Evolutionary conservation across 2,888 invertebrate genomes (phyloP).

Genomic region (Allophyes oxyacanthae): DNA sequence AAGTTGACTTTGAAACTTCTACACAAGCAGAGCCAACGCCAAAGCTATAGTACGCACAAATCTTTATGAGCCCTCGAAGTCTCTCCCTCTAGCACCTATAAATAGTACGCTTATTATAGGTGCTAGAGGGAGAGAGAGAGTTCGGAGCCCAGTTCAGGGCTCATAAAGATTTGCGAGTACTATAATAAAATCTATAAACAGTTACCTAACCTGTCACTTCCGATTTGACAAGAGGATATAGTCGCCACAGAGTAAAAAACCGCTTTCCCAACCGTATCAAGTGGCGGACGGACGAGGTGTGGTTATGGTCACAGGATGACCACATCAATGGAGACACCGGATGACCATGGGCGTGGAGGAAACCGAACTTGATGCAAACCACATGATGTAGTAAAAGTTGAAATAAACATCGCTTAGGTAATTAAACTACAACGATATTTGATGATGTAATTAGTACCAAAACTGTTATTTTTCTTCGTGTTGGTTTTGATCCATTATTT

Average conservation of each 20-base stretch:
- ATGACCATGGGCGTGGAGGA: slow-evolving; percentile 37
- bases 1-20: too few relatives aligned
- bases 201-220: slow-evolving; percentile 27
- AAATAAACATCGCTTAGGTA: not conserved
- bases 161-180: too few relatives aligned
- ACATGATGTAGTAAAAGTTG: slow-evolving; percentile 2
- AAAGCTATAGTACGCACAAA: too few relatives aligned
- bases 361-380: slow-evolving; percentile 41
- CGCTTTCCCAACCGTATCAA: slow-evolving; percentile 47
- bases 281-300: slow-evolving; percentile 47
- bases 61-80: too few relatives aligned
- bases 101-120: too few relatives aligned
- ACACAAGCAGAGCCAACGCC: too few relatives aligned
- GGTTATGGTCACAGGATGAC: slow-evolving; percentile 46
- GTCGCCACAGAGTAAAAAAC: slow-evolving; percentile 37
- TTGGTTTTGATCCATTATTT: too few relatives aligned
- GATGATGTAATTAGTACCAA: not conserved
- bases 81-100: too few relatives aligned
- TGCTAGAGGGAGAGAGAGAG: too few relatives aligned
- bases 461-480: too few relatives aligned
- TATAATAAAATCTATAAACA: slow-evolving; percentile 1
- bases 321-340: slow-evolving; percentile 35
- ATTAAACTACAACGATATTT: not conserved
- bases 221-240: slow-evolving; percentile 25
- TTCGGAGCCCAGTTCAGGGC: too few relatives aligned